phyloP scores from a whole-genome alignment of 2,113 vertebrate species.

The Camelus bactrianus region DNA sequence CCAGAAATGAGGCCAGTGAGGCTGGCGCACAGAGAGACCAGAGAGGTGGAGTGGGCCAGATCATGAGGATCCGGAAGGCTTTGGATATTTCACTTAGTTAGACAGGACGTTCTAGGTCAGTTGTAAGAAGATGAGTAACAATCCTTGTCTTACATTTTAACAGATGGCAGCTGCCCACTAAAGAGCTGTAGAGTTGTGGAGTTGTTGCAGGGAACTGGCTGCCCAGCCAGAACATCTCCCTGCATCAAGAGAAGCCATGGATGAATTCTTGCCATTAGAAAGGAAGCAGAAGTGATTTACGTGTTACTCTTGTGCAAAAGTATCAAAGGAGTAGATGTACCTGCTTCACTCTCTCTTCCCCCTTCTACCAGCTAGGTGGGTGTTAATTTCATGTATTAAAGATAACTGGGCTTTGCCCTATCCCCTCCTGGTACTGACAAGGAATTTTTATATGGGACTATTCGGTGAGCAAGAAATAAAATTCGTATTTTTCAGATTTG shows the following conservation, averaged over 20 bases:
- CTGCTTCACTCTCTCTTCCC: neutral
- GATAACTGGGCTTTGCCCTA: neutral
- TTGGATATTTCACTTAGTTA: neutral
- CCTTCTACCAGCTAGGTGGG: neutral
- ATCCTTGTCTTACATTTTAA: neutral
- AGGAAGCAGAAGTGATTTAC: neutral
- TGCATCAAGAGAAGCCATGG: neutral
- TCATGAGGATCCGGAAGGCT: neutral
- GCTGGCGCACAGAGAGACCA: neutral
- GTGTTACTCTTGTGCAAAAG: neutral
- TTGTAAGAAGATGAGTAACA: neutral
- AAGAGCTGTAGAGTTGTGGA: neutral
- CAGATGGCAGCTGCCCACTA: neutral
- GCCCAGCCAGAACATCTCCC: neutral
- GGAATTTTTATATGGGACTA: neutral
- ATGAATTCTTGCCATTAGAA: neutral
- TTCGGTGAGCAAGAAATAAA: neutral
- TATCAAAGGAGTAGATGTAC: neutral
- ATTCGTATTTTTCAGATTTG: neutral
- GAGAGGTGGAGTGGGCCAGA: neutral
- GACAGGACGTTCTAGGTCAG: neutral
- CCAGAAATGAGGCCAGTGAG: neutral
- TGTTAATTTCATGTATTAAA: neutral
- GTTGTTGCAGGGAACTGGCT: neutral
- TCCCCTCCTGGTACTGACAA: neutral